Base-by-base conservation (phyloP, 64 coral and sea anemone genomes). In the Exaiptasia diaphana region DNA sequence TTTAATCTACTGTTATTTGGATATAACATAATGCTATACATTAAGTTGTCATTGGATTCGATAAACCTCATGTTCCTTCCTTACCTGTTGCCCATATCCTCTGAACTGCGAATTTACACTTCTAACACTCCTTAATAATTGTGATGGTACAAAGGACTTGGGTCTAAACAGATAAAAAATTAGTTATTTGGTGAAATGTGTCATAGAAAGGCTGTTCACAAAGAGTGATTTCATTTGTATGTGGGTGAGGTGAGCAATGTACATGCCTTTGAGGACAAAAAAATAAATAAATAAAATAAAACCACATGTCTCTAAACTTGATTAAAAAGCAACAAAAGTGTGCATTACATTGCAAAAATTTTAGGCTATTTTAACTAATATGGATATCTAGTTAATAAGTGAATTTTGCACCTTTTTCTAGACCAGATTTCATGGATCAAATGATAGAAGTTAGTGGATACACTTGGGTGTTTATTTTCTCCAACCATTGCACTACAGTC, bases 71-170 rank as follows among this genome's bases (percentile, higher is more conserved):
- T 20, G n/a, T 23, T 55, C 15, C 10, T 50, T 15, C 22, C 46
- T 39, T 31, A 97, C 94, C 90, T 99, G 95, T 38, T 99, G 95
- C 26, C 95, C 90, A 81, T 88, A 99, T 12, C 95, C 95, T 56
- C 95, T 78, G 65, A 99, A 99, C 65, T 99, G 95, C 59, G 85
- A 77, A 22, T 99, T 99, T 11, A 99, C 54, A 41, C 46, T 53
- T 29, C 75, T 68, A 34, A 99, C 76, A 74, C 95, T 92, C 28
- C 78, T 83, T 22, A 99, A 38, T 26, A 99, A 67, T 34, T 88
- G 72, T 35, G 89, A 71, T n/a, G 95, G 95, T 37, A 83, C 85
- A 74, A 99, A 67, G 68, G 84, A 93, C 46, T 88, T 99, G 48
- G 77, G 67, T 84, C 93, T 97, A 72, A 41, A 88, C 33, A 67